Evolutionary conservation across 1,140 invertebrate species (phyloP).

Genomic region (Mamestra configurata): DNA sequence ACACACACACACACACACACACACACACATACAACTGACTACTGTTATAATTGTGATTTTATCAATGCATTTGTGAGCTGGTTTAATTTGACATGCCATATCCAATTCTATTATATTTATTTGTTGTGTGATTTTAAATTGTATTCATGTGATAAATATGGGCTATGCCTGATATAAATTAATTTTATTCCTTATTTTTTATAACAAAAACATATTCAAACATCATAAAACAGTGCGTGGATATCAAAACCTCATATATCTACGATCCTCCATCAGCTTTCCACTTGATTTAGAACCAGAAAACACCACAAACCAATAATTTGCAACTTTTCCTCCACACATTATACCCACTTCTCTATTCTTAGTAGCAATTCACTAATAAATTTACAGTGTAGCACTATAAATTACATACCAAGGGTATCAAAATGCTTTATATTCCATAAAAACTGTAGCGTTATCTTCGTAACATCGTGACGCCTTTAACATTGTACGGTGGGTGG

Average conservation of each 20-base stretch:
- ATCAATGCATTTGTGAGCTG: no score
- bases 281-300: background rate
- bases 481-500: background rate
- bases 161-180: no score
- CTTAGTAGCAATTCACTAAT: background rate
- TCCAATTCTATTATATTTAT: no score
- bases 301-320: background rate
- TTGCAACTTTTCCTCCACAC: slow-evolving; percentile 1
- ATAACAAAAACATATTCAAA: no score
- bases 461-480: background rate
- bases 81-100: no score
- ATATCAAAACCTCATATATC: background rate
- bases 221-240: background rate
- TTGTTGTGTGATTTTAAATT: no score
- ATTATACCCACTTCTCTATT: background rate
- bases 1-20: no score
- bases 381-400: background rate
- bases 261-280: slow-evolving; percentile 2
- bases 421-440: background rate
- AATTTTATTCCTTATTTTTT: no score
- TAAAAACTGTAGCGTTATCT: background rate
- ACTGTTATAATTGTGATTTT: no score
- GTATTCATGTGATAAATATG: no score
- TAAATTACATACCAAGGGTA: background rate
- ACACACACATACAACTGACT: no score